Evolutionary conservation across 2,797 vertebrate genomes (phyloP).

Genomic region (Danio choprae): DNA sequence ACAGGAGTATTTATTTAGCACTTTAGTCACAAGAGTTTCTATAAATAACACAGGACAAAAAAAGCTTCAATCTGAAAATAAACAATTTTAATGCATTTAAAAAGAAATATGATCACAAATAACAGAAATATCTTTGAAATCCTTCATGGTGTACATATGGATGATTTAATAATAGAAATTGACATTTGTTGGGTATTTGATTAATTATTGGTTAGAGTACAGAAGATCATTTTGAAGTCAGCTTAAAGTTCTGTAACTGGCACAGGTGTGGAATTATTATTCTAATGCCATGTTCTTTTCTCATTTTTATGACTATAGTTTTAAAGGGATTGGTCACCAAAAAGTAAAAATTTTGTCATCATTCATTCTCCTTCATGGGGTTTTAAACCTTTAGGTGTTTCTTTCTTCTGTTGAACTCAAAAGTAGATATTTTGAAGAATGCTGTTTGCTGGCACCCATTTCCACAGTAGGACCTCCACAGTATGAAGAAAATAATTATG

Average conservation of each 20-base stretch:
- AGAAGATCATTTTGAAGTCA: background rate
- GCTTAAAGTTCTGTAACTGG: background rate
- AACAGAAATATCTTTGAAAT: background rate
- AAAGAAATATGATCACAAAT: background rate
- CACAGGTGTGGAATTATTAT: no score
- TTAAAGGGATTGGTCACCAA: no score
- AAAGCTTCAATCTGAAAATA: background rate
- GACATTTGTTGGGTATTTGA: background rate
- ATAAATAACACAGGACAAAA: slow-evolving; percentile 31
- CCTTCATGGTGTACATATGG: background rate
- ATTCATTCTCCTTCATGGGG: no score
- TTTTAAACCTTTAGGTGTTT: no score
- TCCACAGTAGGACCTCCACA: no score
- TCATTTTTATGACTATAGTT: no score
- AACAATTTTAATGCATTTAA: slow-evolving; percentile 12
- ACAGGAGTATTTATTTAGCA: slow-evolving; percentile 38
- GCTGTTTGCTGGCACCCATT: no score
- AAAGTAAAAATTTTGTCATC: no score
- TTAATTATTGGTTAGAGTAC: background rate
- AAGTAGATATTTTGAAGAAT: background rate
- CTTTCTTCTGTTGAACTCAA: background rate
- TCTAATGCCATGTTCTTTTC: no score
- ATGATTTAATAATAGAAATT: background rate
- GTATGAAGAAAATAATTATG: no score
- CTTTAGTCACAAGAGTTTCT: background rate